Evolutionary conservation across 2,113 vertebrate species (phyloP), one percentile per base, ranked within the genome.

Genomic region (Rhodinocichla rosea): DNA sequence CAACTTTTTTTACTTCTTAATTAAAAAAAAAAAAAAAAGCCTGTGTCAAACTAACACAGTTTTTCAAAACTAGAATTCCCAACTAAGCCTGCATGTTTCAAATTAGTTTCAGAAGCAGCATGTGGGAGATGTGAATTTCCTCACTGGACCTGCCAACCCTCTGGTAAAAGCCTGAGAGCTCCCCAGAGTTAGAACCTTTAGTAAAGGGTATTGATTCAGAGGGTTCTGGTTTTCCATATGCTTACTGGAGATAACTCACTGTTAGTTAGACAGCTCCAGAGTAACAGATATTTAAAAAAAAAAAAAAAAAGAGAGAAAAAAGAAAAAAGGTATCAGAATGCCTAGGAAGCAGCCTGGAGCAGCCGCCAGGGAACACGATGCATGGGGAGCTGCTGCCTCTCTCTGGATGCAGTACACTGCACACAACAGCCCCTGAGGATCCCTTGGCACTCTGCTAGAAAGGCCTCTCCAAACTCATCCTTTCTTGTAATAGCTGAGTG

Each of bases 341-440:
- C 22, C 40, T 80, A 24, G 69, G 73, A 80, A 52, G 30, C 15
- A 60, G 57, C 30, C 28, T 40, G 62, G 47, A 88, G 17, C 32
- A 57, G 30, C 33, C 87, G 84, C 20, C 7, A 71, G 78, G 52
- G 49, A 85, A 16, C 22, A 44, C 0, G 0, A 93, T 79, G 49
- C 44, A 64, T 0, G 8, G 67, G 57, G 49, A 93, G 40, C 67
- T 96, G 90, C 85, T 96, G 84, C 84, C 92, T 96, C 95, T 96
- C 90, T 79, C 90, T 87, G 87, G 53, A 79, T 79, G 24, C 71
- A 89, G 74, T 70, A 82, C 69, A 82, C 13, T 22, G 2, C 53
- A 76, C 70, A 85, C 33, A 39, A 4, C 24, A 71, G n/a, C 13
- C 32, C 13, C 0, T 40, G 28, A 56, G 60, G n/a, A 45, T 20